Percentiles rank a stretch among this genome's conserved stretches.
These are phyloP conservation scores for Rhagoletis zephyria DNA, from an alignment of 1,140 invertebrate genomes.

Conservation along the genomic window DNA sequence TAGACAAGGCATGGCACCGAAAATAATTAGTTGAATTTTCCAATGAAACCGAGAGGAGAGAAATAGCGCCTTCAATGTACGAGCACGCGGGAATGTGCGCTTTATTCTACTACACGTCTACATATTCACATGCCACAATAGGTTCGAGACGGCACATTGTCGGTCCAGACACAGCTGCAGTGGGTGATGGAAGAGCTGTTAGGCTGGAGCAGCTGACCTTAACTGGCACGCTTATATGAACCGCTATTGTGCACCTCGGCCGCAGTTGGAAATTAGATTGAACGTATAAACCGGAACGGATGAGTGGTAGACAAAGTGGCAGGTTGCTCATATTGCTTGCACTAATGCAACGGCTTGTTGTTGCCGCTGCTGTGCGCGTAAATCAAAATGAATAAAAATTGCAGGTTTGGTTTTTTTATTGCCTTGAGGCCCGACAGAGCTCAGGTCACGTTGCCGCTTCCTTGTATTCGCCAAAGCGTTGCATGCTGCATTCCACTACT, in stretches of 20 bases:
- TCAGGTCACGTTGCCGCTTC: slow-evolving; percentile 17
- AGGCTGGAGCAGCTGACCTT: not conserved
- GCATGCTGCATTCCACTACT: not conserved
- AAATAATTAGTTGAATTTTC: slow-evolving; percentile 18
- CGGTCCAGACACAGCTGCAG: not conserved
- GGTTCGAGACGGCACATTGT: slow-evolving; percentile 7
- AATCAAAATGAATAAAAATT: slow-evolving; percentile 47
- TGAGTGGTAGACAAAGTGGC: not conserved
- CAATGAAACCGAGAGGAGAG: not conserved
- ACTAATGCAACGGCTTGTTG: not conserved
- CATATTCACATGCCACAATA: not conserved
- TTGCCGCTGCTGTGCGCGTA: not conserved
- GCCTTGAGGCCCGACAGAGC: not conserved
- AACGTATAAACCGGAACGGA: not conserved
- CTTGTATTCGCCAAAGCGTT: not conserved
- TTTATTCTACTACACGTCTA: slow-evolving; percentile 3
- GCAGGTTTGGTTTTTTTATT: slow-evolving; percentile 17
- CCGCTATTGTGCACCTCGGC: not conserved
- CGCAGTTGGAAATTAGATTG: slow-evolving; percentile 22
- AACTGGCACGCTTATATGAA: not conserved
- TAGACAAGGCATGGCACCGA: not conserved
- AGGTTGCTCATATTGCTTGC: not conserved
- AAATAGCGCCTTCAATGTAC: not conserved
- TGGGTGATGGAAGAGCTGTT: not conserved
- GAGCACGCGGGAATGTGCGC: slow-evolving; percentile 10